Conservation (phyloP, 2,113 vertebrate species). For the Anarrhichthys ocellatus region DNA sequence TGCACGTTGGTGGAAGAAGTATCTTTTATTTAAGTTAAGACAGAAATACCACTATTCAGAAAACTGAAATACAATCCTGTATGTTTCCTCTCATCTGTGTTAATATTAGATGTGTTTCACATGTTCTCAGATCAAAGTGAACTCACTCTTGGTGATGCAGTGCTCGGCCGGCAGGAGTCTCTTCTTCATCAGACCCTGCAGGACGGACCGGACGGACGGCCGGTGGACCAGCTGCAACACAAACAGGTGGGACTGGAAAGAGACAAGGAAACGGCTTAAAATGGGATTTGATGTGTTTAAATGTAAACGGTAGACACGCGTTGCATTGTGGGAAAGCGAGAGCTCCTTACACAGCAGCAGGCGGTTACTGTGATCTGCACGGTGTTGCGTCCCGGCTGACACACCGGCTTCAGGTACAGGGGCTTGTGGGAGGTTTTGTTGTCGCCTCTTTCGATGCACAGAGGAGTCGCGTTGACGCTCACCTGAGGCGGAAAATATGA, state of each 20-base stretch:
- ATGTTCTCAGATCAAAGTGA: no score
- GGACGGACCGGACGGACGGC: constrained; percentile 92
- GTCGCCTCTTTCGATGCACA: constrained; percentile 93
- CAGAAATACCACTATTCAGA: no score
- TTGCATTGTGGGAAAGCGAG: background rate
- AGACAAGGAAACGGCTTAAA: background rate
- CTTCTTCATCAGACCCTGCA: constrained; percentile 97
- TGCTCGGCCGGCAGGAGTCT: constrained; percentile 94
- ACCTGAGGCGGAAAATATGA: constrained; percentile 64
- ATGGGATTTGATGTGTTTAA: background rate
- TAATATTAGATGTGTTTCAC: no score
- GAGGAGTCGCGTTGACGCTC: constrained; percentile 93
- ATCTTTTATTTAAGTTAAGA: no score
- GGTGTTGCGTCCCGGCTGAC: constrained; percentile 95
- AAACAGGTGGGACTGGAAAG: constrained; percentile 93
- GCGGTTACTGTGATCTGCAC: constrained; percentile 97
- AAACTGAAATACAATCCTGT: no score
- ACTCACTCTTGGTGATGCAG: constrained; percentile 96
- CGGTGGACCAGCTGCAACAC: constrained; percentile 96
- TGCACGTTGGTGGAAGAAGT: no score
- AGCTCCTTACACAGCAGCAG: constrained; percentile 92
- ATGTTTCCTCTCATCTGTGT: no score
- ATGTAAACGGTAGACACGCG: background rate
- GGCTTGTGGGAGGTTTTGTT: constrained; percentile 98
- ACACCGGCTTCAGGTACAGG: constrained; percentile 94